Evolutionary conservation across 2,888 invertebrate species (phyloP).

Genomic region (Limenitis camilla): DNA sequence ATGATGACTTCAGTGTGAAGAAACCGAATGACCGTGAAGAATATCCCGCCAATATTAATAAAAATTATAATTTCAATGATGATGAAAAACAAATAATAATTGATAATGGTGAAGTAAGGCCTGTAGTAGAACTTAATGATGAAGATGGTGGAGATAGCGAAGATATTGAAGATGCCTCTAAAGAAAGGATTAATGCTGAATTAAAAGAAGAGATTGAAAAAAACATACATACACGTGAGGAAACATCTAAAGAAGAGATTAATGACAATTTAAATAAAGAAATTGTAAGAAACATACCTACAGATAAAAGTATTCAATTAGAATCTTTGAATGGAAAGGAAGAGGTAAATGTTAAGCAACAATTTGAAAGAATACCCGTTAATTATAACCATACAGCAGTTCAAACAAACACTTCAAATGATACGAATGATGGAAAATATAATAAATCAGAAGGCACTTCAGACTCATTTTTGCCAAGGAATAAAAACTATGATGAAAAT

Average conservation of each 20-base stretch:
- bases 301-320: neutral
- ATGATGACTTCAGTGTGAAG: neutral
- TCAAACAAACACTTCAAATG: constrained; percentile 20
- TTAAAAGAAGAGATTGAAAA: constrained; percentile 25
- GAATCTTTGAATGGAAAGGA: constrained; percentile 20
- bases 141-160: constrained; percentile 33
- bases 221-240: neutral
- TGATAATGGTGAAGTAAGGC: constrained; percentile 57
- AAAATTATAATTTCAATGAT: constrained; percentile 26
- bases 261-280: constrained; percentile 11
- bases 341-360: constrained; percentile 51
- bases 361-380: constrained; percentile 65
- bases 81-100: constrained; percentile 34
- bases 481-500: constrained; percentile 50
- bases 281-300: constrained; percentile 35
- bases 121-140: constrained; percentile 56
- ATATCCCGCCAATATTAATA: neutral
- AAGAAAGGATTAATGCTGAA: no score
- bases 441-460: constrained; percentile 39
- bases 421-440: constrained; percentile 20
- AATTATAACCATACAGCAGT: constrained; percentile 52
- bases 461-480: constrained; percentile 39
- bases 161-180: no score
- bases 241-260: constrained; percentile 1
- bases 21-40: neutral